Evolutionary conservation across 2,797 vertebrate genomes (phyloP), one percentile per base, ranked within the genome.

Genomic region (Emys orbicularis): DNA sequence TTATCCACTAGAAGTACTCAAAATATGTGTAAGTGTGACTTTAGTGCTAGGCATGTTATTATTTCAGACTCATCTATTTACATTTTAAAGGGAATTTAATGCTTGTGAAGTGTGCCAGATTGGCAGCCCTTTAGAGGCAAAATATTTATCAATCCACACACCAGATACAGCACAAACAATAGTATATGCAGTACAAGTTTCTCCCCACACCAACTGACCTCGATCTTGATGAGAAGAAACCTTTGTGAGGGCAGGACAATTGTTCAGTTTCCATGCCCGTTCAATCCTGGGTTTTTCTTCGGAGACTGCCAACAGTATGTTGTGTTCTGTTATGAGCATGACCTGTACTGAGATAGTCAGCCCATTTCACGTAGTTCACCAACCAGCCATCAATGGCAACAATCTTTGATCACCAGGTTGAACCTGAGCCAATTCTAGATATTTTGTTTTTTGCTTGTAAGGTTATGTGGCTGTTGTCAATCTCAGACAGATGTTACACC

Each of bases 401-500:
- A 25, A 77, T 47, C 83, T 80, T 34, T 85, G 29, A 34, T 41
- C 80, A 77, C 5, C 56, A 16, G 59, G 25, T 52, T 59, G 53
- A 89, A 59, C 2, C 12, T 4, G 76, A 84, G 8, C 7, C 5
- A n/a, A 50, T 94, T 56, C 68, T 44, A 88, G 77, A 16, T 1
- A 18, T 41, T 25, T 74, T 0, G 13, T 18, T 21, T 54, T 16
- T 4, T 47, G 12, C 29, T 84, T 95, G 81, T 80, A 89, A 91
- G 82, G 57, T 54, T 80, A 41, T 59, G 53, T 47, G 92, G 84
- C 84, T 68, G 76, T 91, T 88, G 81, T 91, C 81, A 88, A 79
- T 91, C 56, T 53, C 79, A 76, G 84, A 87, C 68, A 89, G 68
- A 37, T 37, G 81, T 95, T 89, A 94, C 90, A 92, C 81, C 90